phyloP scores from a whole-genome alignment of 30 jellyfish, hydroid and myxozoan genomes.

The Aurelia aurita region DNA sequence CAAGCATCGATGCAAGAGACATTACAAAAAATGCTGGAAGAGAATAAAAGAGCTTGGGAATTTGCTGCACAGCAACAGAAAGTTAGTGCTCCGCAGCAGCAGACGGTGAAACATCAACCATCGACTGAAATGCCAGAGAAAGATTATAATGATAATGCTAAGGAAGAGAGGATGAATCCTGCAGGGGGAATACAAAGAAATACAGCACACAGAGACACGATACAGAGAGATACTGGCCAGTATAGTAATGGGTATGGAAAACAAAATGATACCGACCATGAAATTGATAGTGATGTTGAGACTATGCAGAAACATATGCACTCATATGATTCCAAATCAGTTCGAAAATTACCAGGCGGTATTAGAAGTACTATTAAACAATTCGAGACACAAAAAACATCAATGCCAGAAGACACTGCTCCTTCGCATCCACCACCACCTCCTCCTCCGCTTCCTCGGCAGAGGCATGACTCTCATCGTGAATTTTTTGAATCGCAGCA shows the following conservation, averaged over 20 bases:
- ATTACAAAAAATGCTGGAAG: conserved; percentile 64
- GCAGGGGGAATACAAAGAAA: no score
- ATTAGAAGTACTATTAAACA: conserved; percentile 66
- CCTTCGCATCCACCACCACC: no score
- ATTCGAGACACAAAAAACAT: conserved; percentile 55
- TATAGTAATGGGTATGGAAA: neutral
- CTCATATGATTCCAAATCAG: conserved; percentile 63
- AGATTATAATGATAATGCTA: conserved; percentile 22
- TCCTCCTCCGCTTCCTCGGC: neutral
- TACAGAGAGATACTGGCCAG: neutral
- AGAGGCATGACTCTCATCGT: neutral
- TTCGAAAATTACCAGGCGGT: conserved; percentile 76
- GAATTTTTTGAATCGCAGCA: neutral
- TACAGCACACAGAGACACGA: neutral
- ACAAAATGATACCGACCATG: neutral
- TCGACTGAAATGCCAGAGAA: conserved; percentile 53
- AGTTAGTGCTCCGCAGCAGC: conserved; percentile 31
- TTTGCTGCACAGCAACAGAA: conserved; percentile 62
- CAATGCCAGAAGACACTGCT: conserved; percentile 31
- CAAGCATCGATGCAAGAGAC: conserved; percentile 76
- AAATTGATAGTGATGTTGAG: neutral
- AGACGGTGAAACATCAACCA: neutral
- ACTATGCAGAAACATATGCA: conserved; percentile 4
- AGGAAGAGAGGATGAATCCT: neutral
- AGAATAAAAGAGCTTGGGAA: conserved; percentile 71